These are phyloP conservation scores for Amphimedon queenslandica DNA, from an alignment of 37 sponge, comb jelly and placozoan genomes.

Conservation along the genomic window DNA sequence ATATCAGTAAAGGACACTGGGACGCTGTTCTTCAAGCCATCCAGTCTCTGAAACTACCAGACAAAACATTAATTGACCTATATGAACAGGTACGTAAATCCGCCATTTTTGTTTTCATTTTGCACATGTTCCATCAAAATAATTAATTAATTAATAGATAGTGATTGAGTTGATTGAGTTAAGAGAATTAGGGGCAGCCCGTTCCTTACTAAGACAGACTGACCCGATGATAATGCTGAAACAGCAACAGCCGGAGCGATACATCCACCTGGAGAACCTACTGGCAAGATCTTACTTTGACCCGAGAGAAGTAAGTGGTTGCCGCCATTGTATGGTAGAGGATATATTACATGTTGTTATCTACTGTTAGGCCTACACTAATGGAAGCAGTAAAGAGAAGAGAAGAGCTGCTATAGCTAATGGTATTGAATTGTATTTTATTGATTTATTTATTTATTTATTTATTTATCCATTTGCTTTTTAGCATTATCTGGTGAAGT, in stretches of 20 bases:
- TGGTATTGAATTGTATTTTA: too few relatives aligned
- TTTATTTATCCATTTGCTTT: background rate
- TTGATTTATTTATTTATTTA: too few relatives aligned
- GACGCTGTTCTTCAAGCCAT: slow-evolving; percentile 92
- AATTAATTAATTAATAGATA: slow-evolving; percentile 63
- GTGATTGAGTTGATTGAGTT: slow-evolving; percentile 98
- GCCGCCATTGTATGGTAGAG: background rate
- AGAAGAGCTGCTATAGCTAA: slow-evolving; percentile 89
- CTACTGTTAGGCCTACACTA: slow-evolving; percentile 79
- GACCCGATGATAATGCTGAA: slow-evolving; percentile 98
- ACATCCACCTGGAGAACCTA: slow-evolving; percentile 91
- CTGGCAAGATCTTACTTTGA: slow-evolving; percentile 95
- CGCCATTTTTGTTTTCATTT: too few relatives aligned
- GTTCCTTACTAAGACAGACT: slow-evolving; percentile 92
- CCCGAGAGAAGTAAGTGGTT: slow-evolving; percentile 77
- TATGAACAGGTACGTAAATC: slow-evolving; percentile 82
- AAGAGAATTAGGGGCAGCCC: slow-evolving; percentile 94
- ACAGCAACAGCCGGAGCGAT: slow-evolving; percentile 89
- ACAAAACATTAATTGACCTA: slow-evolving; percentile 88
- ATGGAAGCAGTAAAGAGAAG: slow-evolving; percentile 96
- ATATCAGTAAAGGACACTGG: slow-evolving; percentile 99
- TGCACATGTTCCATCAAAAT: background rate
- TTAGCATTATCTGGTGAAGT: slow-evolving; percentile 91
- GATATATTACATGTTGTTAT: slow-evolving; percentile 10
- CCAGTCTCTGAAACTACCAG: slow-evolving; percentile 93